Evolutionary conservation across 2,888 invertebrate species (phyloP), one percentile per base, ranked within the genome.

Genomic region (Sesamia inferens): DNA sequence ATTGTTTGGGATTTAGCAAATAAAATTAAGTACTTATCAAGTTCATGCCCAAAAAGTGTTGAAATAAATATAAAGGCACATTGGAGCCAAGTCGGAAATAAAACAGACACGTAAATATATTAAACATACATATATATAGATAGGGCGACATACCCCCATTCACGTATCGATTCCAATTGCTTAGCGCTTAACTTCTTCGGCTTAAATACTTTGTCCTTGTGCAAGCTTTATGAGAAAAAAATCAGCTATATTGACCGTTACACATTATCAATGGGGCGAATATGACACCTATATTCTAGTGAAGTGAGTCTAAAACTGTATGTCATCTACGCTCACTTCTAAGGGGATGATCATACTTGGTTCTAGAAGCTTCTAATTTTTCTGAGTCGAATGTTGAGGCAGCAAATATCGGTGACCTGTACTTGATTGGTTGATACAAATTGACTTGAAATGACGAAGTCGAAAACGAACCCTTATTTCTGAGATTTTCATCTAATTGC

Each of bases 151-250:
- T 97, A 99, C 99, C 99, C 99, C 95, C 97, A 97, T 94, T 98
- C 98, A 91, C 98, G 97, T 86, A 99, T 97, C 87, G 98, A 98
- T 93, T 98, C 98, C 90, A 99, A 97, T 93, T 99, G 99, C 92
- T 98, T 98, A 91, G 97, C 97, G 87, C 97, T 98, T 87, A 99
- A 97, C 90, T 97, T 97, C 91, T 98, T 97, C 75, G 98, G 98
- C 92, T 98, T 93, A 93, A 92, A 94, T 84, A 91, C 85, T 90
- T 85, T 93, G 88, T 95, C 95, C 95, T 93, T 94, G 92, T 92
- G 95, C 89, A 92, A 92, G 95, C 95, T 95, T 94, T 90, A 88
- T 88, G 88, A 91, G 89, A 91, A 92, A 90, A 92, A 93, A 91
- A 88, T 82, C 58, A 75, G 62, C 82, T 84, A 83, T 85, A 83